Conservation (phyloP, 23 tunicate species). For the Pegea sp. region DNA sequence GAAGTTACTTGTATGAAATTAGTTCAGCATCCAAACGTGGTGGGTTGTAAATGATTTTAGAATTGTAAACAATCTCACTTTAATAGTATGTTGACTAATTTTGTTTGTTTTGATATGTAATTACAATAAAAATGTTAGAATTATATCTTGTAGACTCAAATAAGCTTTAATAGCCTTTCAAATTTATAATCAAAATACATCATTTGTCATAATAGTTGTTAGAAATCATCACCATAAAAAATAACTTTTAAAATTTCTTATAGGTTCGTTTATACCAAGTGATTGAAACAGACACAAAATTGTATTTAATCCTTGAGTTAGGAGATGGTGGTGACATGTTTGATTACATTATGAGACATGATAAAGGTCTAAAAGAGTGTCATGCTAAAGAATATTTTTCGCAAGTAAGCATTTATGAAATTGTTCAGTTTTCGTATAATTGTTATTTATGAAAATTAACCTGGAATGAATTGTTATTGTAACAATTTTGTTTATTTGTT, state of each 20-base stretch:
- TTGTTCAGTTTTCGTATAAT: no score
- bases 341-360: constrained; percentile 93
- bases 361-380: constrained; percentile 80
- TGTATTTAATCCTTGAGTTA: constrained; percentile 71
- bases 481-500: no score
- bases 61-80: not conserved
- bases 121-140: not conserved
- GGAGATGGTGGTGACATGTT: constrained; percentile 99
- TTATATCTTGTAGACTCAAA: not conserved
- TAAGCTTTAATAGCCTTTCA: not conserved
- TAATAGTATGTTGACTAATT: not conserved
- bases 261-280: constrained; percentile 92
- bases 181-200: not conserved
- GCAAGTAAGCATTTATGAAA: constrained; percentile 45
- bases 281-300: constrained; percentile 74
- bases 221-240: not conserved
- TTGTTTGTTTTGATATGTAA: not conserved
- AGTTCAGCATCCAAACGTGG: constrained; percentile 99
- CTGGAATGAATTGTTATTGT: no score
- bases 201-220: not conserved
- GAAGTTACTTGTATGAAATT: constrained; percentile 97
- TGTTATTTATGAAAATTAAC: no score
- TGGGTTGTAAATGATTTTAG: constrained; percentile 5
- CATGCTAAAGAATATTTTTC: constrained; percentile 92
- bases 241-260: not conserved